These are phyloP conservation scores for Ptilodon capucinus DNA, from an alignment of 2,888 invertebrate species.

Conservation along the genomic window DNA sequence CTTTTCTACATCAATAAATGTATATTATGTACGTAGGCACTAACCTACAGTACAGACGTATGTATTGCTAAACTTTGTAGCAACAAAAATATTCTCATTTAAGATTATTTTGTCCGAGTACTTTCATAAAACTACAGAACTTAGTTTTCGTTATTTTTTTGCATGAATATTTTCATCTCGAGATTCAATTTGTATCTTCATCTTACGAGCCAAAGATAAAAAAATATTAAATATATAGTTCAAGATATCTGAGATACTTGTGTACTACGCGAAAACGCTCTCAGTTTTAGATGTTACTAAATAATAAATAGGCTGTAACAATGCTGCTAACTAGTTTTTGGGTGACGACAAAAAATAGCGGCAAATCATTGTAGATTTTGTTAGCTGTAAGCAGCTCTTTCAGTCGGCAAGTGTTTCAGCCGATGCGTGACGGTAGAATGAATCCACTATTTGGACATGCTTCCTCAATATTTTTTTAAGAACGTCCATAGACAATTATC, in stretches of 20 bases:
- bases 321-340: slow-evolving; percentile 4
- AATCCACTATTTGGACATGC: not conserved
- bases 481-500: not conserved
- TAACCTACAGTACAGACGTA: too few relatives aligned
- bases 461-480: not conserved
- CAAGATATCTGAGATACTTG: not conserved
- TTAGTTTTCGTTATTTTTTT: too few relatives aligned
- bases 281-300: slow-evolving; percentile 7
- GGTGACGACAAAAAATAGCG: not conserved
- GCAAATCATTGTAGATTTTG: not conserved
- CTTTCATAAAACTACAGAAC: too few relatives aligned
- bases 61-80: too few relatives aligned
- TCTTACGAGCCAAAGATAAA: too few relatives aligned
- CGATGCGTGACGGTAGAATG: not conserved
- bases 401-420: slow-evolving; percentile 2
- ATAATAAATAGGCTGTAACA: slow-evolving; percentile 22
- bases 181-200: too few relatives aligned
- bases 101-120: too few relatives aligned
- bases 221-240: too few relatives aligned
- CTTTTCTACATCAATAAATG: not conserved
- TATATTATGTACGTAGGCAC: not conserved
- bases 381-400: slow-evolving; percentile 6
- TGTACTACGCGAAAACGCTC: not conserved
- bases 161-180: too few relatives aligned
- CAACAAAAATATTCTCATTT: too few relatives aligned